Conservation (phyloP, 2,113 vertebrate genomes). For the Dasypus novemcinctus region DNA sequence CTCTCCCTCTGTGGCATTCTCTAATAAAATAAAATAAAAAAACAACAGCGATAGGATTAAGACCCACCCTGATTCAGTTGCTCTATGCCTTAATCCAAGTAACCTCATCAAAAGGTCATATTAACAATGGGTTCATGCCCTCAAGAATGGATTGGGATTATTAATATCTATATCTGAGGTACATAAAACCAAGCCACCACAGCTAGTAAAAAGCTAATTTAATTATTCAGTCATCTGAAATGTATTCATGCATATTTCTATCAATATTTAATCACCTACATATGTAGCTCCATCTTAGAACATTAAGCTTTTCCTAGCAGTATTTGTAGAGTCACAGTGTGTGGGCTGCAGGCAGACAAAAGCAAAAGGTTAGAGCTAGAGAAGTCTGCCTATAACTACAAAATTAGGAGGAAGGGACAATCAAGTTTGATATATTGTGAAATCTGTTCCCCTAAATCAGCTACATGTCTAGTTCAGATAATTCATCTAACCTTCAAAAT, state of each 20-base stretch:
- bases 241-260: too few relatives aligned
- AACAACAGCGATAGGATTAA: too few relatives aligned
- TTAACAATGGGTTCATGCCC: too few relatives aligned
- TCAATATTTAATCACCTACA: neutral
- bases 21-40: too few relatives aligned
- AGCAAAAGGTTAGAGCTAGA: neutral
- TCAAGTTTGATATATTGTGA: neutral
- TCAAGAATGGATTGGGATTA: too few relatives aligned
- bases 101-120: too few relatives aligned
- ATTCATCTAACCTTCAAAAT: neutral
- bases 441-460: neutral
- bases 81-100: too few relatives aligned
- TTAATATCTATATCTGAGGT: too few relatives aligned
- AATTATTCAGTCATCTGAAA: neutral
- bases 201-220: neutral
- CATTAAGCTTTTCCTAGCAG: neutral
- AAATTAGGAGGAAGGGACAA: neutral
- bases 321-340: neutral
- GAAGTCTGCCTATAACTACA: neutral
- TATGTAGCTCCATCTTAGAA: neutral
- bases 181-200: too few relatives aligned
- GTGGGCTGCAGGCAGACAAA: neutral
- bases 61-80: too few relatives aligned
- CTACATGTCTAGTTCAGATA: neutral
- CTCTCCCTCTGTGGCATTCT: too few relatives aligned